These are phyloP conservation scores for Apus apus DNA, from an alignment of 2,113 vertebrate genomes.

Conservation along the genomic window DNA sequence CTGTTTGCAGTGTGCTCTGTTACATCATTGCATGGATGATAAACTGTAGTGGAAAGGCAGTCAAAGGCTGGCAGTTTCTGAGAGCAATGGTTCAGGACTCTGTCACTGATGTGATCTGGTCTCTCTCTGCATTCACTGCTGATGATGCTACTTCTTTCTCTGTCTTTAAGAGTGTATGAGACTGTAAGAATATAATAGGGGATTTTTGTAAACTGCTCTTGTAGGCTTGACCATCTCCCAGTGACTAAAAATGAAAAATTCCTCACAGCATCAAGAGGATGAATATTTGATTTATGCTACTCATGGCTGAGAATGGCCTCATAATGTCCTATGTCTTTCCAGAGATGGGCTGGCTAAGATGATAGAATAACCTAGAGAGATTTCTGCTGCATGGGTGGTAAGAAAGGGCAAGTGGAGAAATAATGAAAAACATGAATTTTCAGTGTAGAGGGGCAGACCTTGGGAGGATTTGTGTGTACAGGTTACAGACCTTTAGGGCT, in stretches of 20 bases:
- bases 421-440: neutral
- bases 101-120: neutral
- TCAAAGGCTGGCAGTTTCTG: neutral
- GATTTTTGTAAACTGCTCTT: neutral
- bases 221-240: neutral
- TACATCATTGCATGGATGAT: neutral
- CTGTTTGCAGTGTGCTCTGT: neutral
- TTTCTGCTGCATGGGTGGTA: neutral
- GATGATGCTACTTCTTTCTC: neutral
- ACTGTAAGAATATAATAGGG: neutral
- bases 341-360: neutral
- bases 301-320: neutral
- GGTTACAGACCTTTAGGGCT: neutral
- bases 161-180: neutral
- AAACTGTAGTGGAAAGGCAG: neutral
- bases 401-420: neutral
- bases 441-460: neutral
- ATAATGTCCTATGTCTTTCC: neutral
- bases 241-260: neutral
- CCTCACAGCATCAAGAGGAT: neutral
- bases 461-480: neutral
- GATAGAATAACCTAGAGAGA: neutral
- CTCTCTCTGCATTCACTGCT: neutral
- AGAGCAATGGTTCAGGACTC: neutral
- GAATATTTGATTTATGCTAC: neutral